Base-by-base conservation (phyloP, 2,888 invertebrate species). In the Drosophila mercatorum region DNA sequence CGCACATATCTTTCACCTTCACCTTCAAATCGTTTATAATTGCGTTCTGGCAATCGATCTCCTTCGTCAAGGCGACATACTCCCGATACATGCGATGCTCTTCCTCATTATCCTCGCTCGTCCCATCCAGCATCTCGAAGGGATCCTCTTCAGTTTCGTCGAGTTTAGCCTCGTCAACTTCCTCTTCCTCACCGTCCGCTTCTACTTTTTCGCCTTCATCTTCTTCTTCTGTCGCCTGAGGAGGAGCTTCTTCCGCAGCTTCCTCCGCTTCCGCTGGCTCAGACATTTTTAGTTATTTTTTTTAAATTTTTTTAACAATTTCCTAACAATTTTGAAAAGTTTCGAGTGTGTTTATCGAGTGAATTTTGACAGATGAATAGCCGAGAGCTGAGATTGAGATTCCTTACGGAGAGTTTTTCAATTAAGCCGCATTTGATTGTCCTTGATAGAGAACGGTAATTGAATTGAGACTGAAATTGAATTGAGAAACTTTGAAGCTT, bases 21-120 rank as follows among this genome's bases (percentile, higher is more conserved):
- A 40, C 12, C 8, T 57, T 78, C 22, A 78, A 6, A 8, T 70
- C 59, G 10, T 40, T 60, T 8, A 78, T 70, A 3, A 78, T 2
- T 0, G 1, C 34, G 4, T 78, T 78, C n/a, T 78, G 77, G 17
- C 67, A 65, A 28, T 78, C 77, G 44, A 78, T 78, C n/a, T 78
- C 58, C 11, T 78, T 74, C 14, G 46, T 46, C 28, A 78, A 40
- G 14, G 59, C 67, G 0, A 74, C 31, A 46, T 78, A 78, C 31
- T 78, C 78, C 5, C 43, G 43, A 26, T 74, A 78, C 78, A 74
- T 70, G 2, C 22, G 55, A 3, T 6, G 7, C 26, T 78, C 56
- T 40, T 68, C 62, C 5, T 78, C 77, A 22, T 65, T 57, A 0
- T 78, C 74, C 11, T 49, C 52, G 11, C 17, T 56, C 4, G 52